Base-by-base conservation (phyloP, 1,140 invertebrate genomes). In the Caerostris extrusa region DNA sequence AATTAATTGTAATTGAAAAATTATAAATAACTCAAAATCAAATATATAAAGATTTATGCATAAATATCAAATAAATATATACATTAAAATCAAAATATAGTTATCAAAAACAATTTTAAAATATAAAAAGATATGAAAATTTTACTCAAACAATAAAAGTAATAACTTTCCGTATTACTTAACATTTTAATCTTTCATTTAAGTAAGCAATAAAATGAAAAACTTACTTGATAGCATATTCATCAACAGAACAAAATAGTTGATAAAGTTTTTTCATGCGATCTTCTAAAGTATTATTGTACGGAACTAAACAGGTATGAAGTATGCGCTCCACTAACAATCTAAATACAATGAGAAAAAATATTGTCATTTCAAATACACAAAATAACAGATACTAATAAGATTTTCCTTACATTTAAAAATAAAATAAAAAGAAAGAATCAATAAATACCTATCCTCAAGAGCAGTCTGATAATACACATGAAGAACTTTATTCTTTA, bases 401-500 rank as follows among this genome's bases (percentile, higher is more conserved):
- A 34, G 2, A 34, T 34, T 34, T 34, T 34, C 34, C 34, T 34
- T 34, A 34, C 34, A 34, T 34, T 34, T 34, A 34, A 34, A 34
- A 34, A 34, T 34, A 34, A 34, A 34, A 8, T 19, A 2, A n/a
- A n/a, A 69, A 5, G 19, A 71, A 19, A 19, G 5, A 71, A 71
- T 71, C 7, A 71, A 12, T 5, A 77, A 19, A 91, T 77, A 92
- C 97, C 97, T 97, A 95, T 97, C 97, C 95, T 97, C 97, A 96
- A 98, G 97, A 71, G 97, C 97, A 34, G 97, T 97, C 97, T 98
- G 98, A 95, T 98, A 98, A 96, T 98, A 98, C 57, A 98, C 98
- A 96, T 99, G 98, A 12, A 99, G 97, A 93, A 99, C 99, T 97
- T 99, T 99, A 95, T 99, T 98, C 96, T 99, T 99, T 86, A 99